Evolutionary conservation across 2,113 vertebrate genomes (phyloP).

Genomic region (Crotophaga sulcirostris): DNA sequence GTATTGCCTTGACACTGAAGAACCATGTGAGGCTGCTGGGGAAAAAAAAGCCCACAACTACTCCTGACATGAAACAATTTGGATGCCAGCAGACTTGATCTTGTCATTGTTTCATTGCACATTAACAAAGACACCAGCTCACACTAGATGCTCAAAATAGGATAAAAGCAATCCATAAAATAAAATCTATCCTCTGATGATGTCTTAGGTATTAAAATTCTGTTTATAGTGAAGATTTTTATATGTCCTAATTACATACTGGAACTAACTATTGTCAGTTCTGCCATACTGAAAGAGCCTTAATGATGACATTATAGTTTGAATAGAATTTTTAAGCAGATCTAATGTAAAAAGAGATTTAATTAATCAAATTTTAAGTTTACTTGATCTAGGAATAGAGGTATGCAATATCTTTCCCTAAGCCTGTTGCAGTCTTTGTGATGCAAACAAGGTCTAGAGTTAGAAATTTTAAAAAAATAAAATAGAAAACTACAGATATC

Average conservation of each 20-base stretch:
- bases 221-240: constrained; percentile 54
- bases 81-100: neutral
- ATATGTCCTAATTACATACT: constrained; percentile 41
- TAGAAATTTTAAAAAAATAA: neutral
- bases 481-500: neutral
- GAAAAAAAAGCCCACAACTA: neutral
- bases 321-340: constrained; percentile 38
- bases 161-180: constrained; percentile 55
- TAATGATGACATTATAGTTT: constrained; percentile 40
- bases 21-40: neutral
- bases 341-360: constrained; percentile 29
- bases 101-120: neutral
- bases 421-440: neutral
- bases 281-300: constrained; percentile 25
- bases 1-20: neutral
- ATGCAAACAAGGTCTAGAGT: neutral
- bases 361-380: constrained; percentile 48
- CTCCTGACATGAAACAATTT: neutral
- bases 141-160: constrained; percentile 41
- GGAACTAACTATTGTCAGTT: constrained; percentile 41
- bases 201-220: constrained; percentile 38
- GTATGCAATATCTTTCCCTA: neutral
- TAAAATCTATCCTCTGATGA: constrained; percentile 35
- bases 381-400: neutral
- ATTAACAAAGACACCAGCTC: constrained; percentile 11